A percentile compares a stretch with the other conserved stretches of the same genome.
Evolutionary conservation across 2,113 vertebrate genomes (phyloP).

Genomic region (Syrmaticus mikado): DNA sequence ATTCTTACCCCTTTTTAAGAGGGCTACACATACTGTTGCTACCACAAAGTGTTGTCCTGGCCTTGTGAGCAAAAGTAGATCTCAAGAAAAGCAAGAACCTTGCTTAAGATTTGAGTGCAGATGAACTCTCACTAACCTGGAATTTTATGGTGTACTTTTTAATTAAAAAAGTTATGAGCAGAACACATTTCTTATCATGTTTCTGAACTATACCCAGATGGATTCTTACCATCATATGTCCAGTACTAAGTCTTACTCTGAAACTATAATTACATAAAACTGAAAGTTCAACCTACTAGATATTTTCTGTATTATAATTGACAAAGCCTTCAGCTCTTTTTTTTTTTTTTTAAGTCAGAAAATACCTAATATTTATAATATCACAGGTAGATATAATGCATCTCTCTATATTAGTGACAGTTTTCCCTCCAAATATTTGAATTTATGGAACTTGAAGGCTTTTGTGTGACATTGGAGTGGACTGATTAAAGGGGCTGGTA

Average conservation of each 20-base stretch:
- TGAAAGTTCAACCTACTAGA: not conserved
- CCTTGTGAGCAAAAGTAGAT: not conserved
- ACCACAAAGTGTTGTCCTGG: not conserved
- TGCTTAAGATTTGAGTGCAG: not conserved
- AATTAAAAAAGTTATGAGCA: not conserved
- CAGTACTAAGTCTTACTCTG: not conserved
- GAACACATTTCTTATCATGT: not conserved
- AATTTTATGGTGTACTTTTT: not conserved
- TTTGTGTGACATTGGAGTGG: not conserved
- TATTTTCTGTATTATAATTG: not conserved
- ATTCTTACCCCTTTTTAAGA: not conserved
- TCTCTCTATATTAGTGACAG: not conserved
- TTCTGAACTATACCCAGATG: not conserved
- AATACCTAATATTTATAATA: not conserved
- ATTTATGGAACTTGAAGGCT: not conserved
- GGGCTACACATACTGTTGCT: not conserved
- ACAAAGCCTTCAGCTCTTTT: not conserved
- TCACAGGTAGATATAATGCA: not conserved
- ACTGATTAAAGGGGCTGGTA: not conserved
- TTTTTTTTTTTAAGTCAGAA: not conserved
- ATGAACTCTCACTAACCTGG: not conserved
- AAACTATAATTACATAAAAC: not conserved
- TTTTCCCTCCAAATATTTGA: not conserved
- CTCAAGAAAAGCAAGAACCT: not conserved
- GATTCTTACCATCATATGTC: not conserved